Evolutionary conservation across 2,888 invertebrate genomes (phyloP), one percentile per base, ranked within the genome.

Genomic region (Sericinus montela): DNA sequence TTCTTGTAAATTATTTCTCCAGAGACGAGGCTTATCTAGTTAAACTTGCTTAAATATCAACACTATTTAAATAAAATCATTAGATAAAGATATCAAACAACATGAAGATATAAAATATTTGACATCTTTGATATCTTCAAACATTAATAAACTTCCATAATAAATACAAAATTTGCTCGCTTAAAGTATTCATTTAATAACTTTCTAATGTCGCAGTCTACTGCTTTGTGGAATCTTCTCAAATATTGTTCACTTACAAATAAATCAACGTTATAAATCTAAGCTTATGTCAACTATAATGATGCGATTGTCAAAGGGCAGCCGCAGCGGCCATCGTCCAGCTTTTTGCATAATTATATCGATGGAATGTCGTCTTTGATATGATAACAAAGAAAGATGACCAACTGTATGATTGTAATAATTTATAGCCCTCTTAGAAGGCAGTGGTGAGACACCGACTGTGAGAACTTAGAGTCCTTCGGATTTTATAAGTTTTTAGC

Each of bases 341-440:
- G 81, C 80, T 87, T 87, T 86, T 86, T 87, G 85, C 87, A 87
- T 87, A 87, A 87, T 87, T 83, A 85, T 68, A 69, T 63, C 70
- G 69, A 73, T 72, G 82, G 86, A 87, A 88, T 86, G 82, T 70
- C 77, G 81, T 73, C 75, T 69, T 75, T 80, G 80, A 85, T 81
- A 83, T 86, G 69, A 84, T 85, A 85, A 86, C 81, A 86, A 87
- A 85, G 77, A 80, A 85, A 85, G 76, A 84, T 85, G 78, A 84
- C 80, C 78, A 72, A 70, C 73, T 75, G 64, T 80, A 80, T 80
- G 75, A 81, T 72, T 69, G 71, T 60, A 65, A 63, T 75, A 75
- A 83, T 78, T 80, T 82, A 80, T 80, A 61, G 72, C 66, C 52
- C 64, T 63, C 67, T 63, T 51, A 57, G 55, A 45, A 52, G 53